Base-by-base conservation (phyloP, 2,797 vertebrate genomes). In the Selene dorsalis region DNA sequence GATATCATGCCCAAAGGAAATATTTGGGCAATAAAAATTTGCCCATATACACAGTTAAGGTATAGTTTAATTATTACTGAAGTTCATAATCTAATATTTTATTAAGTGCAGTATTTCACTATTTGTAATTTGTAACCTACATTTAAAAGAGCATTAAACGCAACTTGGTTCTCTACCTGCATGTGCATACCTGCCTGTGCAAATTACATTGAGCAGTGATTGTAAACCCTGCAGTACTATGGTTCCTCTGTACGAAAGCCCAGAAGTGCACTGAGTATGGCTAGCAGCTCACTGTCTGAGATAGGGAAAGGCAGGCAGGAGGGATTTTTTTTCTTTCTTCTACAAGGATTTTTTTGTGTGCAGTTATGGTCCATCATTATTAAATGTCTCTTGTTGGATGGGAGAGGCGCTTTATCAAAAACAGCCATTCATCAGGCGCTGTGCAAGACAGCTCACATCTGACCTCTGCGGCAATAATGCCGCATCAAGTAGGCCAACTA, bases 391-490 rank as follows among this genome's bases (percentile, higher is more conserved):
- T 95, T 80, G 92, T 94, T 96, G 96, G 96, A 95, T 90, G 85
- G 95, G 95, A 95, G 94, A 96, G 95, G 94, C 88, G 90, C 96
- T 96, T 96, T 95, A 94, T 96, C 96, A 95, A 96, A 94, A 96
- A 91, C 93, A 98, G 94, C 95, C 96, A 96, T 98, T 96, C 96
- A 97, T 98, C 97, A 98, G 96, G 76, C 88, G 1, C 94, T 91
- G 87, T 87, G 95, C 89, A 76, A 95, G 95, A 94, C 79, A 86
- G 95, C 96, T 97, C 96, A 95, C 97, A 96, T 95, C 97, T 97
- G 97, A 99, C 97, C 97, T 96, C 96, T 94, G 95, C 96, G 92
- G 97, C 97, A 96, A 97, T 97, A 96, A 98, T 96, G 96, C 96
- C 87, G 93, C 96, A 98, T 98, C 97, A 98, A 96, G 96, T 93